A percentile compares a stretch with the other conserved stretches of the same genome.
Conservation (phyloP, 2,888 invertebrate genomes). For the Linnaemya vulpina region DNA sequence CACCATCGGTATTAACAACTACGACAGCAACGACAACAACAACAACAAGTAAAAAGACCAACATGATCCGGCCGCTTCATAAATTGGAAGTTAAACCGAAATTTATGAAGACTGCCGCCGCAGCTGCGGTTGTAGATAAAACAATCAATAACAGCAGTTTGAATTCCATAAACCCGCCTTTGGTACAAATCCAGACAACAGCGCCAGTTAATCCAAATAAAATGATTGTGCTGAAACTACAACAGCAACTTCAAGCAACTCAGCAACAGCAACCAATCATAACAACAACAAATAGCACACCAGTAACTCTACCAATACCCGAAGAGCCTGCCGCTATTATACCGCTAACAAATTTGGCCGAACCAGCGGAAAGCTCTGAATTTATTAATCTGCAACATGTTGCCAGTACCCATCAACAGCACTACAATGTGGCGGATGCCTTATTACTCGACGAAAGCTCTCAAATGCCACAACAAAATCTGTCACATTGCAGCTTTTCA, state of each 20-base stretch:
- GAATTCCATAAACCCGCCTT: slow-evolving; percentile 40
- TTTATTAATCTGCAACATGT: slow-evolving; percentile 64
- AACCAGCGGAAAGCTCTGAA: slow-evolving; percentile 46
- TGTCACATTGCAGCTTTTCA: slow-evolving; percentile 61
- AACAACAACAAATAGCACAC: slow-evolving; percentile 21
- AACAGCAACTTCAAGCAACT: slow-evolving; percentile 56
- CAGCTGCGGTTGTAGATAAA: slow-evolving; percentile 68
- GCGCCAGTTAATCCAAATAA: slow-evolving; percentile 35
- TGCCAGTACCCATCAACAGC: slow-evolving; percentile 60
- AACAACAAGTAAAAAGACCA: slow-evolving; percentile 74
- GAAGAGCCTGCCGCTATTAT: slow-evolving; percentile 36
- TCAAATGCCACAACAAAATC: slow-evolving; percentile 55
- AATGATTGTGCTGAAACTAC: slow-evolving; percentile 64
- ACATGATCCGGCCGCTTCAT: slow-evolving; percentile 79
- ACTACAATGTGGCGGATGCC: slow-evolving; percentile 69
- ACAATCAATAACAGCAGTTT: slow-evolving; percentile 65
- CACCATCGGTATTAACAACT: background rate
- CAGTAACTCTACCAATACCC: slow-evolving; percentile 14
- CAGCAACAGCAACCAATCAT: slow-evolving; percentile 37
- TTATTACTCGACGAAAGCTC: slow-evolving; percentile 60
- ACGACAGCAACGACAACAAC: background rate
- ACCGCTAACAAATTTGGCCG: slow-evolving; percentile 37
- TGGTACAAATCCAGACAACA: slow-evolving; percentile 61
- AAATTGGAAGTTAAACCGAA: slow-evolving; percentile 80
- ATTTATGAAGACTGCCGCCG: slow-evolving; percentile 76